Base-by-base conservation (phyloP, 1,140 invertebrate genomes). In the Penaeus vannamei region DNA sequence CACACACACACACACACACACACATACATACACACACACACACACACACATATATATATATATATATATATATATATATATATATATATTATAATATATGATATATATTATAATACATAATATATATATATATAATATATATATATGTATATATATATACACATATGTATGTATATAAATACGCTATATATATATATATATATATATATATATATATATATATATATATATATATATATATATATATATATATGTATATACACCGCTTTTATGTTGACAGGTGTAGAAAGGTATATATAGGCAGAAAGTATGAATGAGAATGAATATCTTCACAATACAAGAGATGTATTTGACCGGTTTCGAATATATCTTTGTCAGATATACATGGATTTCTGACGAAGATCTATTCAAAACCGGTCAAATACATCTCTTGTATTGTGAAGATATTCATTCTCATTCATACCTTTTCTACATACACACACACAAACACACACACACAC, bases 221-320 rank as follows among this genome's bases (percentile, higher is more conserved):
- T 72, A 69, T 72, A 72, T 72, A 72, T 72, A 72, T 72, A 72
- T 72, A 72, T 72, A 72, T 72, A 72, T 72, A 72, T 72, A 72
- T 72, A 72, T 72, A 72, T 72, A 72, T n/a, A 72, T 72, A 72
- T 72, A n/a, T 72, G n/a, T 72, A 72, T 72, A 72, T 72, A 72
- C n/a, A 72, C n/a, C n/a, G n/a, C n/a, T n/a, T 19, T 4, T 72
- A 72, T 19, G n/a, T 26, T n/a, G 0, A 72, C n/a, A 72, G 23
- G 8, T 72, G 19, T n/a, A 72, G 23, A 72, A n/a, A 72, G 23
- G 19, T 72, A 1, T 72, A n/a, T 72, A 72, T 72, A 72, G n/a
- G n/a, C n/a, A n/a, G n/a, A n/a, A n/a, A n/a, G n/a, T n/a, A n/a
- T n/a, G n/a, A n/a, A n/a, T n/a, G n/a, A n/a, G n/a, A n/a, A n/a